Conservation (phyloP, 2,888 invertebrate genomes). For the Sarcophaga rosellei region DNA sequence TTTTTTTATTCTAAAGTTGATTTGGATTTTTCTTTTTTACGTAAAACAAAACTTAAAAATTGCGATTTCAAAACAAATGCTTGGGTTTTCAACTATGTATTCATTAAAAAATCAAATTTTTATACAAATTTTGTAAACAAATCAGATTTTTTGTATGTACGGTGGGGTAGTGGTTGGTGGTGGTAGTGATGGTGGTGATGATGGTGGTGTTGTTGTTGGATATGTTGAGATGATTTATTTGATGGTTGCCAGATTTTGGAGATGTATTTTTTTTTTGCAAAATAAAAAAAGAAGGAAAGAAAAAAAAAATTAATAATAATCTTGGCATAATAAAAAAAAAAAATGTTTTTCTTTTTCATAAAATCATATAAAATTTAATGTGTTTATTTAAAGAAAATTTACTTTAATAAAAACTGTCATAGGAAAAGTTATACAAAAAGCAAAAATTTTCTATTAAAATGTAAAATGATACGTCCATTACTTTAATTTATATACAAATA, state of each 20-base stretch:
- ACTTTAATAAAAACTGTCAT: background rate
- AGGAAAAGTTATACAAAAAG: slow-evolving; percentile 53
- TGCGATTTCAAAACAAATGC: slow-evolving; percentile 3
- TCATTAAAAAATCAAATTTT: background rate
- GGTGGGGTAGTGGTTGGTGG: background rate
- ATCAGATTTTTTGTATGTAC: slow-evolving; percentile 32
- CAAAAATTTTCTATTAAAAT: slow-evolving; percentile 27
- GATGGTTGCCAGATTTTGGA: slow-evolving; percentile 27
- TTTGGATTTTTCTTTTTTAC: slow-evolving; percentile 29
- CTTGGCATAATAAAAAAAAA: slow-evolving; percentile 32
- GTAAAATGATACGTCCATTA: background rate
- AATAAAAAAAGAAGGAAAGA: slow-evolving; percentile 51
- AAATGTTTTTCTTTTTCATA: background rate
- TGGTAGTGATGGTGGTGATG: background rate
- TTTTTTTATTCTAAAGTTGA: slow-evolving; percentile 25
- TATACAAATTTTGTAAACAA: slow-evolving; percentile 19
- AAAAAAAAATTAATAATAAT: slow-evolving; percentile 37
- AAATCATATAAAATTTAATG: background rate
- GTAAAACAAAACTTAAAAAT: slow-evolving; percentile 25
- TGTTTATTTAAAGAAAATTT: background rate
- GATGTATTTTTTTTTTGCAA: slow-evolving; percentile 28
- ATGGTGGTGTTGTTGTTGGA: background rate
- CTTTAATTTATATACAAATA: slow-evolving; percentile 31
- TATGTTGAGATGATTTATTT: slow-evolving; percentile 18
- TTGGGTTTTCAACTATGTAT: background rate